Evolutionary conservation across 2,888 invertebrate species (phyloP).

Genomic region (Branchellion lobata): DNA sequence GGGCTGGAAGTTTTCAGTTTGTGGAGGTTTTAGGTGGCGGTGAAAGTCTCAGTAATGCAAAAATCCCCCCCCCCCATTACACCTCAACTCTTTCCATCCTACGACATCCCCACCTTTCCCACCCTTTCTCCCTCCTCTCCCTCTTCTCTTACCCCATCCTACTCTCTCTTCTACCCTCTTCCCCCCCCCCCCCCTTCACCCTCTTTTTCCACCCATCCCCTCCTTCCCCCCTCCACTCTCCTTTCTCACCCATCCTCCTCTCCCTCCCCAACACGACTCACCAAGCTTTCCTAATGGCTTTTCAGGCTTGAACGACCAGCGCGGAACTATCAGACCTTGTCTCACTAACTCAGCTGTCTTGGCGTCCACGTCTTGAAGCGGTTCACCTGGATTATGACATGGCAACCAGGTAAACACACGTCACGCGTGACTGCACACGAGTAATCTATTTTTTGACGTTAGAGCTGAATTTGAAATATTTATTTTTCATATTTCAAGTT

Average conservation of each 20-base stretch:
- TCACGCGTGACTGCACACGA: no score
- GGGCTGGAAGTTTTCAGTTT: no score
- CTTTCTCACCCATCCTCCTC: conserved; percentile 94
- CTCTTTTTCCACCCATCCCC: conserved; percentile 76
- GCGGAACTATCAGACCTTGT: conserved; percentile 45
- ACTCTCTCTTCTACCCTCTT: conserved; percentile 88
- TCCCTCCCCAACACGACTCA: conserved; percentile 73
- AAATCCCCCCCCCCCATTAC: no score
- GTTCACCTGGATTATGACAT: no score
- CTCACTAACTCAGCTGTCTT: conserved; percentile 1
- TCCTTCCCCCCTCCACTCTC: conserved; percentile 80
- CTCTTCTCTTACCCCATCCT: conserved; percentile 83
- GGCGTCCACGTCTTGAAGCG: no score
- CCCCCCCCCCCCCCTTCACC: conserved; percentile 81
- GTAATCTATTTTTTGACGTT: no score
- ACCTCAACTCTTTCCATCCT: conserved; percentile 78
- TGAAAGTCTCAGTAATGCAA: no score
- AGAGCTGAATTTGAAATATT: no score
- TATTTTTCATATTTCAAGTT: no score
- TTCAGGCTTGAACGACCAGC: conserved; percentile 43
- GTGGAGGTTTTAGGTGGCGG: no score
- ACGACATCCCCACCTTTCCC: conserved; percentile 88
- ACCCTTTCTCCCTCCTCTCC: conserved; percentile 74
- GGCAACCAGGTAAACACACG: no score
- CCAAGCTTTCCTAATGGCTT: conserved; percentile 66